Evolutionary conservation across 2,113 vertebrate genomes (phyloP).

Genomic region (Toxostoma redivivum): DNA sequence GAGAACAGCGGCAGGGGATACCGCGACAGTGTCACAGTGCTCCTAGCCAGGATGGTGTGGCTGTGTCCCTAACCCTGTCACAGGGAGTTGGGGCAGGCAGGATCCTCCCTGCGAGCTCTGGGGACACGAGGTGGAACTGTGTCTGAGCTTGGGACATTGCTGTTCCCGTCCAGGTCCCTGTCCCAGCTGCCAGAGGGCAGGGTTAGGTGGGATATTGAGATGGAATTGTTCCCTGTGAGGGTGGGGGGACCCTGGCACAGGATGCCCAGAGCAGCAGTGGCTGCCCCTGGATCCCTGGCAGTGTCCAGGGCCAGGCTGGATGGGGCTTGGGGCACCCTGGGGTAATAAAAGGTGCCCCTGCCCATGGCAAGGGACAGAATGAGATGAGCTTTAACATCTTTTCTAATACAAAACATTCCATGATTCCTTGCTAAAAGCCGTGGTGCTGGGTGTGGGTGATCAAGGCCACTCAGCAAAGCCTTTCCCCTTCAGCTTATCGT

Average conservation of each 20-base stretch:
- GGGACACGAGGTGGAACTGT: neutral
- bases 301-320: neutral
- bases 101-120: too few species aligned
- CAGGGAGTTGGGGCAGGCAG: neutral
- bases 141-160: accelerated
- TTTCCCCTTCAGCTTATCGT: constrained; percentile 83
- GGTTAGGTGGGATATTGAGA: accelerated
- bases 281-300: neutral
- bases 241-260: neutral
- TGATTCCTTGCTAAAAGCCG: accelerated
- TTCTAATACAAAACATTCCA: accelerated
- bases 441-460: neutral
- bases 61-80: accelerated
- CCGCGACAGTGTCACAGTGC: accelerated
- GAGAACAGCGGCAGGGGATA: neutral
- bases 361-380: accelerated
- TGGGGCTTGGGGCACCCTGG: neutral
- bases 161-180: accelerated
- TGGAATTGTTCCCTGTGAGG: accelerated
- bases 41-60: accelerated
- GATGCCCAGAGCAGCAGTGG: neutral
- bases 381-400: accelerated
- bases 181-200: neutral
- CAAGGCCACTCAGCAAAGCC: accelerated
- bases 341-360: accelerated